Evolutionary conservation across 1,140 invertebrate species (phyloP).

Genomic region (Teleopsis dalmanni): DNA sequence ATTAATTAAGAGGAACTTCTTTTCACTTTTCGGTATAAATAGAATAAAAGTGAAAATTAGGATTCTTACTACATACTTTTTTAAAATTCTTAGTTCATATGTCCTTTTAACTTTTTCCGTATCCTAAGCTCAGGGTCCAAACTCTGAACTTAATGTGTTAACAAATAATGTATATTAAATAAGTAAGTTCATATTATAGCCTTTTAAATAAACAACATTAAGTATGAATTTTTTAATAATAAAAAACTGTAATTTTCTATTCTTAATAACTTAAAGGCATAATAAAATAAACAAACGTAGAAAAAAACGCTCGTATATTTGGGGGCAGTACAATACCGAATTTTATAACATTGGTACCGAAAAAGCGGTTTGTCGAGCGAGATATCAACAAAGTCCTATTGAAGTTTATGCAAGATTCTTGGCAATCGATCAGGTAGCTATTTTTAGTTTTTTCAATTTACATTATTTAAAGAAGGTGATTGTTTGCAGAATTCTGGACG

Average conservation of each 20-base stretch:
- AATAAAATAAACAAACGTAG: slow-evolving; percentile 48
- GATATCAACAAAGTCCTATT: slow-evolving; percentile 85
- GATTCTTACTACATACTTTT: no score
- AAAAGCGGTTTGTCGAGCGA: slow-evolving; percentile 61
- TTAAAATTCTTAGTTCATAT: no score
- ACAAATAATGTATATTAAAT: background rate
- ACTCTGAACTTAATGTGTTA: no score
- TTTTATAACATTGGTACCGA: slow-evolving; percentile 53
- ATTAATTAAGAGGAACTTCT: no score
- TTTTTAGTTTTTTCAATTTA: background rate
- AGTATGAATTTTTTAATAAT: background rate
- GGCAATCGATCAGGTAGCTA: slow-evolving; percentile 68
- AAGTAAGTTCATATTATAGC: background rate
- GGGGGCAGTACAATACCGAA: slow-evolving; percentile 41
- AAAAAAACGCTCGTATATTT: slow-evolving; percentile 52
- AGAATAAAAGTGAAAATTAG: no score
- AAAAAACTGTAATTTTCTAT: background rate
- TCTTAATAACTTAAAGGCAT: slow-evolving; percentile 11
- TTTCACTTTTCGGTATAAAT: no score
- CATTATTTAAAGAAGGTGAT: background rate
- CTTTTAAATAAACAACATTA: background rate
- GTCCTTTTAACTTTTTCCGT: no score
- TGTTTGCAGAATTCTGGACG: slow-evolving; percentile 65
- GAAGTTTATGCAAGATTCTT: slow-evolving; percentile 86
- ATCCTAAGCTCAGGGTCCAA: no score